These are phyloP conservation scores for Loripinus fragilis DNA, from an alignment of 2,888 invertebrate species.

Conservation along the genomic window DNA sequence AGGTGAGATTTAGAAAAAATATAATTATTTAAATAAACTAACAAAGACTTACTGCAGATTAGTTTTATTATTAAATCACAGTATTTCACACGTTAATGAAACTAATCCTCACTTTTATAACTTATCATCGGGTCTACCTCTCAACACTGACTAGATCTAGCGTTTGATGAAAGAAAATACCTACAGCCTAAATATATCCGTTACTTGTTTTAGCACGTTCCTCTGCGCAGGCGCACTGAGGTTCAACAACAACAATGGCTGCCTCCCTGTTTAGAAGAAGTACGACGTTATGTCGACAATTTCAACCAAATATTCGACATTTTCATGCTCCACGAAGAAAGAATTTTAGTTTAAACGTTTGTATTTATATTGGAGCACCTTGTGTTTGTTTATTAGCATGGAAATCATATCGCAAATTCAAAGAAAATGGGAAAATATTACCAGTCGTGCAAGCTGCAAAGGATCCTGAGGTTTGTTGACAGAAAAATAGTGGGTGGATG, in stretches of 20 bases:
- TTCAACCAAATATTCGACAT: slow-evolving; percentile 44
- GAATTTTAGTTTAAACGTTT: slow-evolving; percentile 29
- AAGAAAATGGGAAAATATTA: slow-evolving; percentile 31
- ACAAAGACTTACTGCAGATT: too few species aligned
- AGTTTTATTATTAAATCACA: not conserved
- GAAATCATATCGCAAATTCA: slow-evolving; percentile 35
- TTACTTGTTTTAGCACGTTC: slow-evolving; percentile 19
- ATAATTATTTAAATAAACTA: too few species aligned
- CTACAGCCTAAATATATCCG: slow-evolving; percentile 8
- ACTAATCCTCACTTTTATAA: not conserved
- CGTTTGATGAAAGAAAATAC: not conserved
- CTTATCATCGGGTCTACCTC: slow-evolving; percentile 6
- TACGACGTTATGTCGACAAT: slow-evolving; percentile 22
- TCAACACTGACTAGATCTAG: slow-evolving; percentile 12
- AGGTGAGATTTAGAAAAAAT: too few species aligned
- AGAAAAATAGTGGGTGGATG: too few species aligned
- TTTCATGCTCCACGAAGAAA: slow-evolving; percentile 34
- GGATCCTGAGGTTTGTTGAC: not conserved
- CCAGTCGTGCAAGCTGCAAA: slow-evolving; percentile 47
- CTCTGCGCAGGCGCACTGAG: slow-evolving; percentile 49
- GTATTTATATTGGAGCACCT: slow-evolving; percentile 46
- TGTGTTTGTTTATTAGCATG: slow-evolving; percentile 43
- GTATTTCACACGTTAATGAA: not conserved
- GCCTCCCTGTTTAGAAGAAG: slow-evolving; percentile 48
- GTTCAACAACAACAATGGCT: slow-evolving; percentile 59